Evolutionary conservation across 1,140 invertebrate genomes (phyloP).

Genomic region (Drosophila navojoa): DNA sequence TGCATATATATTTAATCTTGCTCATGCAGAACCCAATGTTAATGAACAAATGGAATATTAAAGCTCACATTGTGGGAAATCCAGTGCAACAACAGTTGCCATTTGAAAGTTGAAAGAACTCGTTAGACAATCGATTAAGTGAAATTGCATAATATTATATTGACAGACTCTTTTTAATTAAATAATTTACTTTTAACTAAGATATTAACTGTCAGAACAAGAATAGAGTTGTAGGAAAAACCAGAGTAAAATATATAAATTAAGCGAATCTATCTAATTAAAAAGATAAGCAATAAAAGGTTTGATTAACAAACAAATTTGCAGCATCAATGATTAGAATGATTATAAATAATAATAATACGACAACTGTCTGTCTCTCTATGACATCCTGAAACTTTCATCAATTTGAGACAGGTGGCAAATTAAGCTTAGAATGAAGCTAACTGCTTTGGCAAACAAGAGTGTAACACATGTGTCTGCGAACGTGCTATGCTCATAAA

Average conservation of each 20-base stretch:
- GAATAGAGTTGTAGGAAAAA: no score
- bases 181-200: background rate
- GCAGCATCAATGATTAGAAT: no score
- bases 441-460: constrained; percentile 32
- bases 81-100: background rate
- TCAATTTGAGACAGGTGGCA: background rate
- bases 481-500: constrained; percentile 32
- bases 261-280: no score
- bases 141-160: background rate
- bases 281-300: no score
- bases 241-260: no score
- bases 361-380: no score
- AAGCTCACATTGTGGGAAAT: constrained; percentile 29
- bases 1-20: background rate
- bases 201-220: background rate
- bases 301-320: no score
- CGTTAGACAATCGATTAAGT: background rate
- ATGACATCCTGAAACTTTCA: background rate
- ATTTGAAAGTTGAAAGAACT: background rate
- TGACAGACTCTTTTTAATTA: background rate
- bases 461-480: constrained; percentile 38
- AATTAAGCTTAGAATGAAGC: background rate
- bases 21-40: constrained; percentile 32
- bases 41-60: constrained; percentile 31
- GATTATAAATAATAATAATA: no score